A percentile compares a stretch with the other conserved stretches of the same genome.
These are phyloP conservation scores for Clusia tigrina DNA, from an alignment of 2,888 invertebrate genomes.

Conservation along the genomic window DNA sequence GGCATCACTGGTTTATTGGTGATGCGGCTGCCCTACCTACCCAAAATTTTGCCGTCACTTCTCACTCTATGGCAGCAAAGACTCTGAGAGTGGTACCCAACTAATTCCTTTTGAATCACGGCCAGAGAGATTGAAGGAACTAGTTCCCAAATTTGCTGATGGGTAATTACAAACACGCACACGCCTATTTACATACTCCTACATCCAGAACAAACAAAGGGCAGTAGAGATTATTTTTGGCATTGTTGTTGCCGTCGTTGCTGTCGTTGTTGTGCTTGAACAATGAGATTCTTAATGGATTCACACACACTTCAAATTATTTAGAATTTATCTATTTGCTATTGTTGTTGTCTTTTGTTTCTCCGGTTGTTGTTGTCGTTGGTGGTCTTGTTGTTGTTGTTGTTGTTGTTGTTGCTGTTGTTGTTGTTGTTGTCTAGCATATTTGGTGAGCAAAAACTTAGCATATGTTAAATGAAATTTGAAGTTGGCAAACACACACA, in stretches of 20 bases:
- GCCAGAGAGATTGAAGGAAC: too few relatives aligned
- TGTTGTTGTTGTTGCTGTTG: constrained; percentile 27
- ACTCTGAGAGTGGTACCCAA: too few relatives aligned
- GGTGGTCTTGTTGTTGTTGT: constrained; percentile 20
- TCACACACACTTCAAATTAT: constrained; percentile 43
- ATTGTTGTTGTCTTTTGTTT: constrained; percentile 9
- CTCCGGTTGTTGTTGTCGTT: constrained; percentile 34
- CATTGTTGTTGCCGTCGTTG: background rate
- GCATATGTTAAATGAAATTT: constrained; percentile 52
- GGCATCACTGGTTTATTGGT: too few relatives aligned
- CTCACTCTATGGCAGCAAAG: too few relatives aligned
- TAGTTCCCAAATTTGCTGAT: too few relatives aligned
- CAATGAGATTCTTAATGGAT: constrained; percentile 45
- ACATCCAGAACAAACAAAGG: constrained; percentile 26
- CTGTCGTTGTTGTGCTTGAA: constrained; percentile 34
- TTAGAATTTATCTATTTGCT: constrained; percentile 46
- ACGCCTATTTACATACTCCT: background rate
- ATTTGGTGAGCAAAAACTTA: constrained; percentile 35
- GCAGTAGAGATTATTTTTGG: too few relatives aligned
- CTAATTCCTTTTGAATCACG: too few relatives aligned
- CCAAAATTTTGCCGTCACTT: too few relatives aligned
- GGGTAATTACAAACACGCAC: constrained; percentile 12
- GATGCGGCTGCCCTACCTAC: too few relatives aligned
- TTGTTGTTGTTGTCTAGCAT: too few relatives aligned
- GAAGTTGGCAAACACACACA: constrained; percentile 43